A percentile compares a stretch with the other conserved stretches of the same genome.
Conservation (phyloP, 1,140 invertebrate genomes). For the Zaprionus lachaisei region DNA sequence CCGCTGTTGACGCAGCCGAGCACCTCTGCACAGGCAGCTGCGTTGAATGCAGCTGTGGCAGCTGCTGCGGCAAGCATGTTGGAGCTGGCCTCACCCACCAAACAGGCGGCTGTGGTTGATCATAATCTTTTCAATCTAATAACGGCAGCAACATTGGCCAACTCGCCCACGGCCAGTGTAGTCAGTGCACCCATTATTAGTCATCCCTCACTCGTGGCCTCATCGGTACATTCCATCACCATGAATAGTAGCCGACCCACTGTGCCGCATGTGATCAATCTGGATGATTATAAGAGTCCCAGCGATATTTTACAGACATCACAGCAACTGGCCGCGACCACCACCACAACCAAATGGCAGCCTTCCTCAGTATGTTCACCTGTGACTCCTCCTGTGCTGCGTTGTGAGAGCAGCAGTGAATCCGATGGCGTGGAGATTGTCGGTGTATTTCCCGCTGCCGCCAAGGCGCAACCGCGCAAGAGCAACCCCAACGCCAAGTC, state of each 20-base stretch:
- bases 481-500: constrained; percentile 22
- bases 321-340: constrained; percentile 61
- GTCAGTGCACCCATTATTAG: constrained; percentile 17
- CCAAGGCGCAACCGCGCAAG: not conserved
- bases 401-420: constrained; percentile 75
- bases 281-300: constrained; percentile 74
- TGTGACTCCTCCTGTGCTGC: constrained; percentile 24
- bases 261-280: constrained; percentile 68
- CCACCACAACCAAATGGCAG: constrained; percentile 39
- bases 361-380: not conserved
- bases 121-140: constrained; percentile 69
- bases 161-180: not conserved
- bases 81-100: constrained; percentile 60
- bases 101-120: constrained; percentile 46
- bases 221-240: constrained; percentile 58
- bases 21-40: constrained; percentile 68
- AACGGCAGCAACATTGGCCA: constrained; percentile 37
- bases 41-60: constrained; percentile 29
- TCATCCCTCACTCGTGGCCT: constrained; percentile 4
- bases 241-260: constrained; percentile 30
- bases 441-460: constrained; percentile 63
- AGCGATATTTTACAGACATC: constrained; percentile 78
- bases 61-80: constrained; percentile 49
- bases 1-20: constrained; percentile 56
- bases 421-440: constrained; percentile 82